Evolutionary conservation across 1,140 invertebrate species (phyloP), one percentile per base, ranked within the genome.

Genomic region (Piezodorus guildinii): DNA sequence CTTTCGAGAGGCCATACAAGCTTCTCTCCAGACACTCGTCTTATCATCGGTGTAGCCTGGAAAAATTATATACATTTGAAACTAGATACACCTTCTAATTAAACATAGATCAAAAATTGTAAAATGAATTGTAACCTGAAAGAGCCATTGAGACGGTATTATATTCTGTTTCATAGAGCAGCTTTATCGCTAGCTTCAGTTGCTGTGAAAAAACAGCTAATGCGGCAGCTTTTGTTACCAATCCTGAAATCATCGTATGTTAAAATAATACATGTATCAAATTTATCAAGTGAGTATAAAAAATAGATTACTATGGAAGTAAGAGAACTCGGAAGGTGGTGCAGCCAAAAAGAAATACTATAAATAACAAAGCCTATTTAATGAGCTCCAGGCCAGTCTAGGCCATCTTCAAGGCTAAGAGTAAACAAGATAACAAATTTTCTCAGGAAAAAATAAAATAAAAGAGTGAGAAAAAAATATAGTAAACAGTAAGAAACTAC

Each of bases 191-290:
- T 70, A 82, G 76, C 62, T 84, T 80, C 54, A 96, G 78, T 72
- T 90, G 86, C 64, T 96, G 77, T 77, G 93, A 90, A 73, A 96
- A 96, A 51, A 94, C 84, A 46, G 91, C 86, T 51, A 96, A 86
- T 34, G 93, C 90, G 10, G 93, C 91, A 27, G 91, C 91, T 73
- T 91, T 81, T 45, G 90, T 84, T 74, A 84, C 89, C 16, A 74
- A 64, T 25, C 74, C 74, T 60, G 34, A 62, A 64, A 62, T 19
- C n/a, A n/a, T n/a, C n/a, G n/a, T 71, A 60, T 51, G 12, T 17
- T 51, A 51, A 51, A 51, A 51, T 51, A 51, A n/a, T 21, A 5
- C 6, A 21, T n/a, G n/a, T n/a, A n/a, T n/a, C n/a, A n/a, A n/a
- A n/a, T n/a, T n/a, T n/a, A n/a, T n/a, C n/a, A n/a, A n/a, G n/a